A percentile compares a stretch with the other conserved stretches of the same genome.
Conservation (phyloP, 2,113 vertebrate species). For the Sorex fumeus region DNA sequence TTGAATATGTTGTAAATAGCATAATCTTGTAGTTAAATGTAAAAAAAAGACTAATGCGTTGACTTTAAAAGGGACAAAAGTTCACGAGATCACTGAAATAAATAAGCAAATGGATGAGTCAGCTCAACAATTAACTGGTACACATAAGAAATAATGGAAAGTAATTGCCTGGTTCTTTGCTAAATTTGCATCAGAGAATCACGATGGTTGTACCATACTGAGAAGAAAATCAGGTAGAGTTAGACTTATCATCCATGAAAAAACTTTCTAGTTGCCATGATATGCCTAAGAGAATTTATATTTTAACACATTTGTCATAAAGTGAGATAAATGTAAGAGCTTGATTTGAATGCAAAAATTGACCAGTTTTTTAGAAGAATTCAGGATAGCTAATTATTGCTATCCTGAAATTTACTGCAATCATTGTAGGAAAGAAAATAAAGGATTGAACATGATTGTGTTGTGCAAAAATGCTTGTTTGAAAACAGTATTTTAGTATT, state of each 20-base stretch:
- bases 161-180: slow-evolving; percentile 33
- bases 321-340: neutral
- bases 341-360: neutral
- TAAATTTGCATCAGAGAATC: slow-evolving; percentile 55
- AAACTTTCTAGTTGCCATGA: neutral
- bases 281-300: neutral
- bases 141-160: neutral
- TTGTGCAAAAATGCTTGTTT: neutral
- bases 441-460: neutral
- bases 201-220: slow-evolving; percentile 42
- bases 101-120: neutral
- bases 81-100: slow-evolving; percentile 24
- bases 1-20: slow-evolving; percentile 5
- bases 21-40: slow-evolving; percentile 46
- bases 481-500: neutral
- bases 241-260: slow-evolving; percentile 7
- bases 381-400: neutral
- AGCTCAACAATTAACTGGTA: neutral
- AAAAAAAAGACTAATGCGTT: neutral
- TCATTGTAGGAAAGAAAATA: neutral
- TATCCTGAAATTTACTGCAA: neutral
- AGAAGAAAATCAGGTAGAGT: slow-evolving; percentile 42
- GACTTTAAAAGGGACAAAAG: neutral
- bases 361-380: neutral
- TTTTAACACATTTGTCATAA: neutral